Conservation (phyloP, 2,797 vertebrate species). For the Balearica regulorum region DNA sequence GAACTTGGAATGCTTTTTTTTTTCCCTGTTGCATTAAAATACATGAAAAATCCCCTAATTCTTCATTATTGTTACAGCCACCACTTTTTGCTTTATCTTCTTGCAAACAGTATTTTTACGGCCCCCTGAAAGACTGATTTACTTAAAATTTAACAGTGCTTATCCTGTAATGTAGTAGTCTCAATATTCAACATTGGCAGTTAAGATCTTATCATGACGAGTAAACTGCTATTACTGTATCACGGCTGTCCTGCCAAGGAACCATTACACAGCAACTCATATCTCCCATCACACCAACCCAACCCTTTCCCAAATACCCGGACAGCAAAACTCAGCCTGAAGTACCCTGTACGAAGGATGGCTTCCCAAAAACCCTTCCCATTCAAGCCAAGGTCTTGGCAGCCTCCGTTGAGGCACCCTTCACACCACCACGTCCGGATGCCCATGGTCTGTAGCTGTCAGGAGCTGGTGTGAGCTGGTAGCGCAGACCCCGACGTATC, state of each 20-base stretch:
- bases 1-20: background rate
- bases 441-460: background rate
- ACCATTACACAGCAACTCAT: background rate
- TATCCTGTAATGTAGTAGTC: background rate
- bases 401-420: background rate
- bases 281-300: background rate
- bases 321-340: background rate
- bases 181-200: background rate
- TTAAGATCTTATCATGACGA: background rate
- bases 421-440: background rate
- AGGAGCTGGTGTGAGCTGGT: background rate
- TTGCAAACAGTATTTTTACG: background rate
- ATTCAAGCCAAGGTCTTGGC: background rate
- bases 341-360: background rate
- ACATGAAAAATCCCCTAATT: background rate
- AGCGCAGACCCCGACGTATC: background rate
- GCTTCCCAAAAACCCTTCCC: background rate
- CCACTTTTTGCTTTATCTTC: background rate
- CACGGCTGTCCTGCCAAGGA: background rate
- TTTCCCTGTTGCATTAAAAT: background rate
- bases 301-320: background rate
- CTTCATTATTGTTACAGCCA: background rate
- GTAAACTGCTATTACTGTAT: background rate
- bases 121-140: background rate
- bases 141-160: background rate